These are phyloP conservation scores for Neotoxoptera formosana DNA, from an alignment of 1,140 invertebrate genomes.

Conservation along the genomic window DNA sequence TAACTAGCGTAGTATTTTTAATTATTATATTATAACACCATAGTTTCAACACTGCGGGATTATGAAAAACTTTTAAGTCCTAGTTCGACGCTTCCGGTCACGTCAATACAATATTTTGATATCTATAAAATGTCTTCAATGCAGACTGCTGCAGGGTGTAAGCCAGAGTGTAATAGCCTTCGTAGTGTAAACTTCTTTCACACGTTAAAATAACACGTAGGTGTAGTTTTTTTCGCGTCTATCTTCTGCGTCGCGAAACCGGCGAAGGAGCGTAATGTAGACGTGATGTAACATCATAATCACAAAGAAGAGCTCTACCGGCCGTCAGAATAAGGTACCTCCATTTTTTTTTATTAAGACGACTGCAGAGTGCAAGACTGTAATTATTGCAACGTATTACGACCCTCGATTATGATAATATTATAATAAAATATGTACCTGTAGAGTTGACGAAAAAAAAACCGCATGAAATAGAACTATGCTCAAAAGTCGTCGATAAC, in stretches of 20 bases:
- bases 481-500: background rate
- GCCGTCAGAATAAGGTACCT: background rate
- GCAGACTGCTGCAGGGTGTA: background rate
- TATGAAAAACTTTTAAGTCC: no score
- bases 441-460: background rate
- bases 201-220: background rate
- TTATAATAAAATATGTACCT: background rate
- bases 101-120: background rate
- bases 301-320: background rate
- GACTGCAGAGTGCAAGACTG: background rate
- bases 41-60: no score
- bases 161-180: background rate
- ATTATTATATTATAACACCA: background rate
- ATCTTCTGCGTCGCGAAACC: background rate
- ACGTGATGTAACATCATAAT: background rate
- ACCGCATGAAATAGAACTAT: background rate
- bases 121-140: background rate
- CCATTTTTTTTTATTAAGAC: background rate
- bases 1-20: background rate
- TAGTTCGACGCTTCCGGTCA: no score
- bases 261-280: background rate
- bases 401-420: no score
- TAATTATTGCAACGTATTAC: background rate
- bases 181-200: background rate
- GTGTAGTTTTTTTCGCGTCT: background rate